Base-by-base conservation (phyloP, 2,888 invertebrate genomes). In the Phyto melanocephala region DNA sequence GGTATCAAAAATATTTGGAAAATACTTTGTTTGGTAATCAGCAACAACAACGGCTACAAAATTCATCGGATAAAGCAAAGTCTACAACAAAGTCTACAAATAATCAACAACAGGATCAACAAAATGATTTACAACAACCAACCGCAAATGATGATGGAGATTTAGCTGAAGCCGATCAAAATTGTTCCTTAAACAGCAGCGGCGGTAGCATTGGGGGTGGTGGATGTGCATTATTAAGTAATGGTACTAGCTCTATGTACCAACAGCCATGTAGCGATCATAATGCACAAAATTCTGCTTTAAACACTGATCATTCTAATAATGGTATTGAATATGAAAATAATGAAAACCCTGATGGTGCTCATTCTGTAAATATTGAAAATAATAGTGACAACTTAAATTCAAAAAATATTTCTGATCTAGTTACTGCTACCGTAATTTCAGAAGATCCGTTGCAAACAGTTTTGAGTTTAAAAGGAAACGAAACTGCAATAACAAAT, bases 161-260 rank as follows among this genome's bases (percentile, higher is more conserved):
- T 87, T 91, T 96, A 84, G 95, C 96, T 0, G 96, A 96, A 90
- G 96, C 96, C 10, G 96, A 96, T 91, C 96, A 96, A 90, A 94
- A 95, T 68, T 93, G 95, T 72, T 88, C 88, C 0, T 83, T 88
- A 1, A 86, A 84, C 56, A 87, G 77, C 42, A 86, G 84, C 40
- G 74, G 81, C 6, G 3, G 77, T 7, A 79, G 65, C 60, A 68
- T 13, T 4, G 24, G 17, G 13, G 15, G 50, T 45, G 50, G 50
- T 45, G 47, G 60, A 50, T 52, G 67, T 13, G 24, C 42, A 20
- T 52, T 54, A 62, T 54, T 45, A 6, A 62, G 45, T 24, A 84
- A 67, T 52, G 20, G 33, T 45, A n/a, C 42, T 28, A 75, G 65
- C 17, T 60, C 68, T 4, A 15, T 50, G 8, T 76, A 72, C 50